These are phyloP conservation scores for Drosophila quinaria DNA, from an alignment of 2,888 invertebrate genomes.

Conservation along the genomic window DNA sequence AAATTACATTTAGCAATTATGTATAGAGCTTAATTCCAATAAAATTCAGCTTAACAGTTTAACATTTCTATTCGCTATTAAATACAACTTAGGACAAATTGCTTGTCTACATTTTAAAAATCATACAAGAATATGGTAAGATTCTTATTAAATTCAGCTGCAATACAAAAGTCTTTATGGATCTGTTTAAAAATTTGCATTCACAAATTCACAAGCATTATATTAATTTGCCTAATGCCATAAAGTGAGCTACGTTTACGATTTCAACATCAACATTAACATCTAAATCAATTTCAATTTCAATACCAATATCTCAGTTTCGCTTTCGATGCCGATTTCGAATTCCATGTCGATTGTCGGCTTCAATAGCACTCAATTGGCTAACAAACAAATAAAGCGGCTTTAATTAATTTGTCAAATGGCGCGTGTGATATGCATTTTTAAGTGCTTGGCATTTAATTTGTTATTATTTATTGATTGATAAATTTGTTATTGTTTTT, in stretches of 20 bases:
- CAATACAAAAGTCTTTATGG: neutral
- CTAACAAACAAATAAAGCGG: conserved; percentile 31
- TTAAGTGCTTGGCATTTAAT: conserved; percentile 37
- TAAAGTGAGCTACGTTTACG: neutral
- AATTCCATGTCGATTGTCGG: neutral
- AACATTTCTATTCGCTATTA: too few relatives aligned
- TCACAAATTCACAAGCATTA: neutral
- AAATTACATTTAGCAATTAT: too few relatives aligned
- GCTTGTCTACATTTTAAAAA: too few relatives aligned
- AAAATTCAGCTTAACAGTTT: too few relatives aligned
- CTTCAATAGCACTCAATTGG: conserved; percentile 15
- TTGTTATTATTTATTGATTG: conserved; percentile 6
- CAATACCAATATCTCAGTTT: neutral
- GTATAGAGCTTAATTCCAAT: too few relatives aligned
- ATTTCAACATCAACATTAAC: neutral
- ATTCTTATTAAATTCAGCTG: neutral
- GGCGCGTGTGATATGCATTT: conserved; percentile 48
- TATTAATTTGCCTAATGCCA: neutral
- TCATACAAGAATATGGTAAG: too few relatives aligned
- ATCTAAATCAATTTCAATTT: neutral
- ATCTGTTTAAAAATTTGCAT: neutral
- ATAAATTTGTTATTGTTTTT: neutral
- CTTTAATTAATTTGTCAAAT: conserved; percentile 54
- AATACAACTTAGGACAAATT: too few relatives aligned
- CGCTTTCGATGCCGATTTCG: neutral